These are phyloP conservation scores for Eupelmus urozonus DNA, from an alignment of 2,888 invertebrate genomes.

Conservation along the genomic window DNA sequence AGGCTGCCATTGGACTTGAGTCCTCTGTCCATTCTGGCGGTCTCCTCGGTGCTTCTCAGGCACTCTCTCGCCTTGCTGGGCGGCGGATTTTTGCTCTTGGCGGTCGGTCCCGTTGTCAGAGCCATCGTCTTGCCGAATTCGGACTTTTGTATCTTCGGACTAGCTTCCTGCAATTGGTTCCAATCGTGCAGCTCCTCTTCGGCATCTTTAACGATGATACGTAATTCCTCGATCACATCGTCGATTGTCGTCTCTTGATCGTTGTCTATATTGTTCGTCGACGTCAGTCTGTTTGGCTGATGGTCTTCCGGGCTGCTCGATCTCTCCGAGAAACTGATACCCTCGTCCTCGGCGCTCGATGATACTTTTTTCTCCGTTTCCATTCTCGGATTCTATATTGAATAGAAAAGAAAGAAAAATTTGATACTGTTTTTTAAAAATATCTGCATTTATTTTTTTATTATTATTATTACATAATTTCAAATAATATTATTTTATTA, in stretches of 20 bases:
- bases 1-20: constrained; percentile 75
- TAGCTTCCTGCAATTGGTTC: constrained; percentile 68
- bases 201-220: constrained; percentile 91
- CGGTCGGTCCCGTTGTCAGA: not conserved
- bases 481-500: not conserved
- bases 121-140: constrained; percentile 63
- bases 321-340: constrained; percentile 90
- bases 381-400: constrained; percentile 27
- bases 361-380: constrained; percentile 75
- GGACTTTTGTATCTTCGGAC: constrained; percentile 43
- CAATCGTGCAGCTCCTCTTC: constrained; percentile 80
- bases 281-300: constrained; percentile 80
- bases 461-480: not conserved
- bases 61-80: constrained; percentile 69
- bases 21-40: constrained; percentile 61
- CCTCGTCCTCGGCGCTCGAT: constrained; percentile 91
- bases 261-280: constrained; percentile 78
- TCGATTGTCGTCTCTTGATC: constrained; percentile 91
- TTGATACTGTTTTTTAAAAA: not conserved
- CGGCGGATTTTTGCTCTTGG: not conserved
- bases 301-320: constrained; percentile 87
- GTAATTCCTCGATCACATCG: constrained; percentile 90
- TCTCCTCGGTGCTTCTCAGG: constrained; percentile 78
- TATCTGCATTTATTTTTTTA: not conserved
- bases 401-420: not conserved